A percentile compares a stretch with the other conserved stretches of the same genome.
Evolutionary conservation across 2,888 invertebrate species (phyloP).

Genomic region (Stenurella melanura): DNA sequence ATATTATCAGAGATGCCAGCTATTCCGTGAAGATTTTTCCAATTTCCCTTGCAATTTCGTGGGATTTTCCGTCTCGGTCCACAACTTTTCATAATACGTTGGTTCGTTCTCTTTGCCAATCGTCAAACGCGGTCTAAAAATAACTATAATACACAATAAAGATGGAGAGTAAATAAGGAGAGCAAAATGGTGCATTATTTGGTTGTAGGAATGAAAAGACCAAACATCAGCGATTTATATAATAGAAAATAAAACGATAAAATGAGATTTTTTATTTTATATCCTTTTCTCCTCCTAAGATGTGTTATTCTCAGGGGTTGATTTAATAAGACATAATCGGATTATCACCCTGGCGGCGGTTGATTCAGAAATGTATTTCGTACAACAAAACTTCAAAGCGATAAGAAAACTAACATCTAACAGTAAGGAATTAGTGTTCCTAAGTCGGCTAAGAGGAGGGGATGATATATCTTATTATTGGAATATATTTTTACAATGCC

Average conservation of each 20-base stretch:
- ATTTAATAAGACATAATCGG: background rate
- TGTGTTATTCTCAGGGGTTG: background rate
- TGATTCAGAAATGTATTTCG: background rate
- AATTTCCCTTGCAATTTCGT: conserved; percentile 67
- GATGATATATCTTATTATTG: too few relatives aligned
- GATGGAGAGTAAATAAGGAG: conserved; percentile 54
- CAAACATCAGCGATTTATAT: background rate
- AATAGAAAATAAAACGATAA: conserved; percentile 4
- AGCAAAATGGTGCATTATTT: conserved; percentile 50
- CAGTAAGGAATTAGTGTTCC: too few relatives aligned
- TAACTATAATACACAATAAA: conserved; percentile 59
- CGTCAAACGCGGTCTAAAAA: conserved; percentile 60
- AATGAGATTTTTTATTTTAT: conserved; percentile 2
- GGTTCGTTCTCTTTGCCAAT: conserved; percentile 54
- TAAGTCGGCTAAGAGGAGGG: too few relatives aligned
- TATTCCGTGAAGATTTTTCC: conserved; percentile 69
- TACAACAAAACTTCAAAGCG: background rate
- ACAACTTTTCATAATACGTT: conserved; percentile 53
- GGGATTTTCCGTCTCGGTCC: conserved; percentile 57
- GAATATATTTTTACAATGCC: too few relatives aligned
- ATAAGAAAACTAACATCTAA: background rate
- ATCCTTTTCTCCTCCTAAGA: background rate
- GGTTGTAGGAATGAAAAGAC: background rate
- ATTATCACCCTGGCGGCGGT: background rate
- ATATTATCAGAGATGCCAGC: conserved; percentile 64